Evolutionary conservation across 2,113 vertebrate species (phyloP).

Genomic region (Aramus guarauna): DNA sequence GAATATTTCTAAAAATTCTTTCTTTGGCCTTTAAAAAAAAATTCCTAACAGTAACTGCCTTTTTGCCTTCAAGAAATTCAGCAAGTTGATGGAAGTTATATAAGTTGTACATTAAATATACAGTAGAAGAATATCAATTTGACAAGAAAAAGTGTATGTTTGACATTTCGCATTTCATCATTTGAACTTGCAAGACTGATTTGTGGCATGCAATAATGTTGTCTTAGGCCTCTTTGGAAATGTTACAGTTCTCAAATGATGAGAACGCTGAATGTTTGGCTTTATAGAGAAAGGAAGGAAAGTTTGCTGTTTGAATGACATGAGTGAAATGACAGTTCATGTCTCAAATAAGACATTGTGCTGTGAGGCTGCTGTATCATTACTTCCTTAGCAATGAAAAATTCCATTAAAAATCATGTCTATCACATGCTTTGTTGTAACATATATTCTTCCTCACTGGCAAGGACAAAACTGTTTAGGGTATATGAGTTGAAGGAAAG

Average conservation of each 20-base stretch:
- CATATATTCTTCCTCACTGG: constrained; percentile 5
- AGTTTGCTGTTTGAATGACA: constrained; percentile 55
- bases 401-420: constrained; percentile 58
- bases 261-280: constrained; percentile 37
- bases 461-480: constrained; percentile 36
- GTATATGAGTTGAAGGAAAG: not conserved
- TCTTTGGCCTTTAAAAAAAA: not conserved
- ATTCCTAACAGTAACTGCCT: not conserved
- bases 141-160: constrained; percentile 57
- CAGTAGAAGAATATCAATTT: constrained; percentile 39
- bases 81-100: constrained; percentile 18
- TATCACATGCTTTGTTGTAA: not conserved
- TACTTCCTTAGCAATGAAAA: constrained; percentile 60
- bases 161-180: constrained; percentile 64
- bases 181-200: constrained; percentile 50
- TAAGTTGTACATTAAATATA: constrained; percentile 27
- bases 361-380: constrained; percentile 51
- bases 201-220: constrained; percentile 65
- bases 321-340: constrained; percentile 66
- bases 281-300: constrained; percentile 15
- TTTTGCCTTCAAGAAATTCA: not conserved
- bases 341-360: constrained; percentile 23
- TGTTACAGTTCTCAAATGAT: constrained; percentile 46
- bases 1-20: not conserved
- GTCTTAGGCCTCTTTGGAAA: constrained; percentile 43